Evolutionary conservation across 2,888 invertebrate species (phyloP).

Genomic region (Laspeyria flexula): DNA sequence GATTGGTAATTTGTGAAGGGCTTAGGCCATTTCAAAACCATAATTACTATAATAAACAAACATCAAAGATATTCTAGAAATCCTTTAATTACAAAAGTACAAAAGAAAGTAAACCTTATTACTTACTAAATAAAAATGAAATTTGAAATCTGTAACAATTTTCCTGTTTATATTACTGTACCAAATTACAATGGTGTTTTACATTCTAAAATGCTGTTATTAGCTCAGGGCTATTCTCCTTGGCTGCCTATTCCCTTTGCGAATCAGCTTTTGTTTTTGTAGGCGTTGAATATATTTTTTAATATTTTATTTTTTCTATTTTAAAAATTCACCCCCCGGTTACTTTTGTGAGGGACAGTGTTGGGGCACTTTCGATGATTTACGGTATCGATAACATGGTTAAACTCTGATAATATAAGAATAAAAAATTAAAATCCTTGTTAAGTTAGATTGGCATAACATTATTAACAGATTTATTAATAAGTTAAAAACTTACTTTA

Average conservation of each 20-base stretch:
- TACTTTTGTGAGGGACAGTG: slow-evolving; percentile 14
- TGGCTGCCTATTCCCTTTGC: slow-evolving; percentile 27
- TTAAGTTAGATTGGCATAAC: no score
- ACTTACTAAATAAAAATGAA: background rate
- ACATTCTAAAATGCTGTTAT: slow-evolving; percentile 17
- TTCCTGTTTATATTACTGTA: slow-evolving; percentile 12
- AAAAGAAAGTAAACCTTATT: background rate
- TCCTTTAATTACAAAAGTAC: background rate
- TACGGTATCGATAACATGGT: background rate
- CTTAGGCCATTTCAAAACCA: no score
- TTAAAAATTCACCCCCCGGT: slow-evolving; percentile 14
- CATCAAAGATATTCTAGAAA: background rate
- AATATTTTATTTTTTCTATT: slow-evolving; percentile 14
- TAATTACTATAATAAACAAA: no score
- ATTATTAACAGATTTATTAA: no score
- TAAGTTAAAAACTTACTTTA: no score
- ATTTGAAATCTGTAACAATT: background rate
- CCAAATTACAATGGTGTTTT: slow-evolving; percentile 17
- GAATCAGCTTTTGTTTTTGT: slow-evolving; percentile 35
- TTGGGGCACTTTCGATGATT: slow-evolving; percentile 1
- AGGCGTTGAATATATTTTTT: slow-evolving; percentile 20
- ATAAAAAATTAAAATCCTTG: no score
- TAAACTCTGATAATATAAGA: background rate
- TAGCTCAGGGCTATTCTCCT: slow-evolving; percentile 38
- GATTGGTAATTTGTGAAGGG: no score